Evolutionary conservation across 2,113 vertebrate genomes (phyloP).

Genomic region (Mormyrus lacerda): DNA sequence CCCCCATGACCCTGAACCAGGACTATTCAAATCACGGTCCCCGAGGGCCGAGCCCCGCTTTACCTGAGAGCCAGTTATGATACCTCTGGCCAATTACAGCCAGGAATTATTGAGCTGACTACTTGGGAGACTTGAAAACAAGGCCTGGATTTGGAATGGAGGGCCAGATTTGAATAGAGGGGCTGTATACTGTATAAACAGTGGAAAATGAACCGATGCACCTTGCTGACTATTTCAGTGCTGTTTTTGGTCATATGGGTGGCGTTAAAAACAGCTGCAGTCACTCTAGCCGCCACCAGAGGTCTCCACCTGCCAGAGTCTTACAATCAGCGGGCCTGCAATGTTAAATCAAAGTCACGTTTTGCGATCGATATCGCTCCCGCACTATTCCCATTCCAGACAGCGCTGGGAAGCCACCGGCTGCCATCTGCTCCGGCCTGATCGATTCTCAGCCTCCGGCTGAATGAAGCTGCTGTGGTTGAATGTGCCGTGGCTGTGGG

Average conservation of each 20-base stretch:
- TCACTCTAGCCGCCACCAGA: background rate
- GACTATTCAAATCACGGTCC: no score
- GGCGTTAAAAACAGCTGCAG: background rate
- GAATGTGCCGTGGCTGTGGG: background rate
- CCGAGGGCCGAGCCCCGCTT: no score
- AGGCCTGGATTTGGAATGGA: no score
- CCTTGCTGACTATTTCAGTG: background rate
- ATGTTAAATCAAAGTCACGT: conserved; percentile 10
- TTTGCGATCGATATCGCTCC: background rate
- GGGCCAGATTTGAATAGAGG: no score
- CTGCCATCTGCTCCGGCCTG: background rate
- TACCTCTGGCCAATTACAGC: no score
- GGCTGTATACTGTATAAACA: background rate
- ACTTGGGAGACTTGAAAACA: no score
- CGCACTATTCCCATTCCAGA: background rate
- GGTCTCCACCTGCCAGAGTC: conserved; percentile 4
- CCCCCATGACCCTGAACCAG: background rate
- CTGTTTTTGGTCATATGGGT: background rate
- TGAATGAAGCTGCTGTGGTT: background rate
- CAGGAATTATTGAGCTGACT: no score
- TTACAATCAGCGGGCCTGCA: background rate
- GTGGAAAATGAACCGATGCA: background rate
- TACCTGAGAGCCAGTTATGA: no score
- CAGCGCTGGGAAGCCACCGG: background rate
- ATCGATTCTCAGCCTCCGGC: background rate